phyloP scores from a whole-genome alignment of 2,113 vertebrate genomes.

The Neopipo cinnamomea region DNA sequence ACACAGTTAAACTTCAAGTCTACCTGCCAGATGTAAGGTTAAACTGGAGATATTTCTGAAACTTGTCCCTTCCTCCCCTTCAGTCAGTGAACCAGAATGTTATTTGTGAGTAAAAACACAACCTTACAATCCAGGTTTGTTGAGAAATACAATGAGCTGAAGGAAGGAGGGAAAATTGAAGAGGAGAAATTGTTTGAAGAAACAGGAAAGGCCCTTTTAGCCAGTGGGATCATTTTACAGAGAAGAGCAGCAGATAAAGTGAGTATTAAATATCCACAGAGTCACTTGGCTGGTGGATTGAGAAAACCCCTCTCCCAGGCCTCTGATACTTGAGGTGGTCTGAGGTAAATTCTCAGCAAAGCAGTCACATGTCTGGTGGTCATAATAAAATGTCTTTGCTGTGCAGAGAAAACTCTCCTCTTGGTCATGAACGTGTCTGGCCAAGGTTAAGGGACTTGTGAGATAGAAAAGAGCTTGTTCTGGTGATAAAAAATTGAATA shows the following conservation, averaged over 20 bases:
- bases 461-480: background rate
- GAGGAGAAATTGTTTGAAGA: slow-evolving; percentile 83
- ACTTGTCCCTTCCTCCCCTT: rapidly evolving
- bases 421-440: background rate
- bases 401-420: background rate
- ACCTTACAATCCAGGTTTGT: slow-evolving; percentile 80
- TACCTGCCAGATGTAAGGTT: slow-evolving; percentile 82
- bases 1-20: slow-evolving; percentile 80
- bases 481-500: background rate
- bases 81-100: rapidly evolving
- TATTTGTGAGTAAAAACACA: background rate
- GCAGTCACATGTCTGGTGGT: background rate
- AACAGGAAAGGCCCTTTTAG: slow-evolving; percentile 83
- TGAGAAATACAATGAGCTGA: slow-evolving; percentile 82
- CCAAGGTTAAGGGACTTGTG: background rate
- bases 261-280: slow-evolving; percentile 47
- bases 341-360: background rate
- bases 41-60: background rate
- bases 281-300: background rate
- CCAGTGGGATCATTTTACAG: slow-evolving; percentile 80
- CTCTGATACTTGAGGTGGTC: background rate
- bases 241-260: slow-evolving; percentile 72
- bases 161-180: slow-evolving; percentile 74
- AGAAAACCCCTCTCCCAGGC: background rate
- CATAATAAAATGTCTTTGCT: background rate